Evolutionary conservation across 1,140 invertebrate genomes (phyloP).

Genomic region (Heliothis virescens): DNA sequence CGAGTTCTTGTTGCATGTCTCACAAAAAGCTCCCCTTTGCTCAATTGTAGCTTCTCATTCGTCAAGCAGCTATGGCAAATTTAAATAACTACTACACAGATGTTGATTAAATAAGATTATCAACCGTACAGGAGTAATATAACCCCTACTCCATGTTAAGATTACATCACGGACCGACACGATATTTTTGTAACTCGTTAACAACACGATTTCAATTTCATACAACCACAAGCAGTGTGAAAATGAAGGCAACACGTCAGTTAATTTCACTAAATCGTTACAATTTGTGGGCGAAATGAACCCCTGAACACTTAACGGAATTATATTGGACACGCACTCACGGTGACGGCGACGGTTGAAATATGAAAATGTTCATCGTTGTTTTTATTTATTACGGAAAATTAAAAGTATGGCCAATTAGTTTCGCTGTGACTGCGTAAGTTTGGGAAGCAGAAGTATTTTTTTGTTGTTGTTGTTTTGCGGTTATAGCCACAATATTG

Average conservation of each 20-base stretch:
- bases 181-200: slow-evolving; percentile 69
- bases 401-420: slow-evolving; percentile 24
- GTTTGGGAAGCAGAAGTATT: neutral
- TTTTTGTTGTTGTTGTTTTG: too few species aligned
- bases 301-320: slow-evolving; percentile 69
- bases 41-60: neutral
- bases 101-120: slow-evolving; percentile 33
- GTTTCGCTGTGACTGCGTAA: neutral
- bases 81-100: neutral
- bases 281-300: slow-evolving; percentile 73
- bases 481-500: too few species aligned
- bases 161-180: slow-evolving; percentile 43
- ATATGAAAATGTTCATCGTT: slow-evolving; percentile 46
- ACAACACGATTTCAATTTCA: slow-evolving; percentile 81
- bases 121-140: slow-evolving; percentile 37
- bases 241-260: slow-evolving; percentile 67
- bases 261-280: slow-evolving; percentile 74
- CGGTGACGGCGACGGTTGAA: slow-evolving; percentile 27
- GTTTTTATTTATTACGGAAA: slow-evolving; percentile 33
- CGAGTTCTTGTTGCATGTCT: neutral
- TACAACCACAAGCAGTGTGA: slow-evolving; percentile 65
- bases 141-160: slow-evolving; percentile 38
- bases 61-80: neutral
- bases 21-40: neutral
- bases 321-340: slow-evolving; percentile 73